phyloP scores from a whole-genome alignment of 2,113 vertebrate genomes.

The Alces alces region DNA sequence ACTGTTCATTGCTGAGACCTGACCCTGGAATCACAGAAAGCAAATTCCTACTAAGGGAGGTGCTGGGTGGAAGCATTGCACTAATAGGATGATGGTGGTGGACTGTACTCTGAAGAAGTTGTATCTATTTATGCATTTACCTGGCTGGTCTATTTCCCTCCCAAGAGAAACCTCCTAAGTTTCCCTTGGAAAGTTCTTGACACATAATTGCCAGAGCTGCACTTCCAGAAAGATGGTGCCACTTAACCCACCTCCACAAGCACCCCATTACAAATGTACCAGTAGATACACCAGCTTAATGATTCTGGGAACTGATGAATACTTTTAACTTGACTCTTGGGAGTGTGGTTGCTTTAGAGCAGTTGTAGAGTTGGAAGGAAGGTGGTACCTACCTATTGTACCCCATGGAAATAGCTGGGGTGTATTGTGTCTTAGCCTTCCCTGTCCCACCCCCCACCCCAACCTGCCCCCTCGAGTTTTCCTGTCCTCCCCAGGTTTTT shows the following conservation, averaged over 20 bases:
- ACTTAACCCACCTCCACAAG: background rate
- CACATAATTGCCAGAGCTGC: background rate
- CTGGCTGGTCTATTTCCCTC: background rate
- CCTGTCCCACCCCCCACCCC: background rate
- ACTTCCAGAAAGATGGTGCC: background rate
- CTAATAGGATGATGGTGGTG: background rate
- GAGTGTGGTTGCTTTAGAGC: too few relatives aligned
- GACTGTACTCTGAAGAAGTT: background rate
- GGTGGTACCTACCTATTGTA: background rate
- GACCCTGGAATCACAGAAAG: background rate
- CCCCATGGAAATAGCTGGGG: too few relatives aligned
- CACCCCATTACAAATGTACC: rapidly evolving
- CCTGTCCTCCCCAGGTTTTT: background rate
- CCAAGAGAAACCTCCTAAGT: background rate
- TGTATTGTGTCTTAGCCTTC: background rate
- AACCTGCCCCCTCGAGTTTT: background rate
- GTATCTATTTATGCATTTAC: background rate
- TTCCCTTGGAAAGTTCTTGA: background rate
- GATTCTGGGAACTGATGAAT: background rate
- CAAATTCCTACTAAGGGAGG: background rate
- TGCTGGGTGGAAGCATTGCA: background rate
- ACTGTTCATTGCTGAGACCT: background rate
- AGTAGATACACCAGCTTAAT: background rate
- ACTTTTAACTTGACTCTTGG: background rate
- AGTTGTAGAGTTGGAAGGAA: background rate